Evolutionary conservation across 2,888 invertebrate genomes (phyloP), one percentile per base, ranked within the genome.

Genomic region (Scaptomyza tumidula): DNA sequence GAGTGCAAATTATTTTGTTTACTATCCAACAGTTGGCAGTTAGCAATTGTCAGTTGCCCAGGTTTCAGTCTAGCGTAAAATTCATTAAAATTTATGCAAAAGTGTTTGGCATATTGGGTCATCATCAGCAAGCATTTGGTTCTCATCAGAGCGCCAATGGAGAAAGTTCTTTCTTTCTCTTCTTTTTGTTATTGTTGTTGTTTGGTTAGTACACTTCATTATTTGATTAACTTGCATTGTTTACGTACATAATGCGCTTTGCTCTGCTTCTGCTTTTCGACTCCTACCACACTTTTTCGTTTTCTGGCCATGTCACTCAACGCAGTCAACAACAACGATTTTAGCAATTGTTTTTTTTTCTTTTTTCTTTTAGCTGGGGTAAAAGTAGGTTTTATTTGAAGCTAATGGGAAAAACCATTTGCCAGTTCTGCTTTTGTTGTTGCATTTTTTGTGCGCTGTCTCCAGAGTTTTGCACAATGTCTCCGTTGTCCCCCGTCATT

Each of bases 221-320:
- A 88, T 88, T 88, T 85, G 85, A 88, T 89, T 84, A 84, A 72
- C 72, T 86, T 82, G 80, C 78, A 83, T 88, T 85, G 88, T 83
- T 79, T 73, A 69, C 75, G 57, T 84, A 72, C 79, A 80, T 70
- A 68, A 72, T 67, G 44, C 58, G 49, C 37, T 50, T 52, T 61
- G 60, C 52, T 69, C 43, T 61, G 60, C 49, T 57, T 56, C 45
- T 49, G 33, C 62, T 55, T 19, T 54, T 24, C 59, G 27, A 16
- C 35, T 53, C 13, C 14, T 54, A 31, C 54, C 62, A 41, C 62
- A 43, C 59, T 46, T 27, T 35, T 35, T 13, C 9, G 3, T 7
- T 14, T 41, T 44, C 57, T 41, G 35, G 49, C 53, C 60, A 55
- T 68, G 81, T 74, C 85, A 82, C 63, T 74, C 73, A 69, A 61